phyloP scores from a whole-genome alignment of 2,888 invertebrate species.

The Liopterus haemorrhoidalis region DNA sequence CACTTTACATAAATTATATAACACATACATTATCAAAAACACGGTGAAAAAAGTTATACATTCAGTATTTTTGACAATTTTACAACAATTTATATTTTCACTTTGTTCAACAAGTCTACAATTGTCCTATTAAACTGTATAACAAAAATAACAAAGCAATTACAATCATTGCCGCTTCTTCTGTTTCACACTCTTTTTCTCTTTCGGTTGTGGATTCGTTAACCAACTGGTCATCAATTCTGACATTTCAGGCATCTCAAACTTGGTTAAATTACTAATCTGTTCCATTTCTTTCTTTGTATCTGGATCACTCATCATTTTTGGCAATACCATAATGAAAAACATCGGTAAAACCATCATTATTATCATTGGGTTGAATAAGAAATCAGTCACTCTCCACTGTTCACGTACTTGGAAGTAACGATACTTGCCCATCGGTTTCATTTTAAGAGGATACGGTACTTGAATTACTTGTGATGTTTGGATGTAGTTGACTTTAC shows the following conservation, averaged over 20 bases:
- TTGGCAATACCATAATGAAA: constrained; percentile 86
- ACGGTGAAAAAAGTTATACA: neutral
- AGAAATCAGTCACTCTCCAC: constrained; percentile 93
- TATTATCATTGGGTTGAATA: constrained; percentile 95
- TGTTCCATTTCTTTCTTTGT: constrained; percentile 94
- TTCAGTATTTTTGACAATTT: neutral
- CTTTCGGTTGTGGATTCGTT: constrained; percentile 57
- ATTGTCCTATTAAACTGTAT: neutral
- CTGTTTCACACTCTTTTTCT: constrained; percentile 36
- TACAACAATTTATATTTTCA: constrained; percentile 8
- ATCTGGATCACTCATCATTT: constrained; percentile 97
- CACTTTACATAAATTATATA: no score
- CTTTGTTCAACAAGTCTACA: no score
- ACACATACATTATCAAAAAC: no score
- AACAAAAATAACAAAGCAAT: neutral
- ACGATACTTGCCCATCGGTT: constrained; percentile 70
- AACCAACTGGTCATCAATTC: constrained; percentile 88
- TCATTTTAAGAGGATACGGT: constrained; percentile 87
- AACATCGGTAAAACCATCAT: constrained; percentile 94
- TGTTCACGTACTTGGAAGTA: constrained; percentile 94
- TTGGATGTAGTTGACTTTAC: constrained; percentile 91
- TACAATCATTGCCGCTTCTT: constrained; percentile 35
- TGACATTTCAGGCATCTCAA: constrained; percentile 92
- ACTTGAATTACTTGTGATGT: constrained; percentile 85
- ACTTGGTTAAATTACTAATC: constrained; percentile 71